Evolutionary conservation across 2,113 vertebrate genomes (phyloP).

Genomic region (Misgurnus anguillicaudatus): DNA sequence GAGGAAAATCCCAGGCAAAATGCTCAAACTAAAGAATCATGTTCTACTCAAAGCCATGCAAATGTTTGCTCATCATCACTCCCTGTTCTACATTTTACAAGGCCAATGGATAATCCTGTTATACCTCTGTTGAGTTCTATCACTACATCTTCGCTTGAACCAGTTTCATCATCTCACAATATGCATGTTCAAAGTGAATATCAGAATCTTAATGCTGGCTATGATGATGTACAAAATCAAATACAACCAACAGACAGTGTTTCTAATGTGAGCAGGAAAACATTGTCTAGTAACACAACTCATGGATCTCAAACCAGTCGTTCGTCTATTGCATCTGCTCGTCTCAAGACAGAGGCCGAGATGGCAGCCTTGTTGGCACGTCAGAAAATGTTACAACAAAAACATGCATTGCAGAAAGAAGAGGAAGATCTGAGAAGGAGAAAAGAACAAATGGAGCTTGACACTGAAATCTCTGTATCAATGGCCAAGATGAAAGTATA

Average conservation of each 20-base stretch:
- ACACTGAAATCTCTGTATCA: too few species aligned
- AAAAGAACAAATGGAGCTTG: not conserved
- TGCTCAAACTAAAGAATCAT: too few species aligned
- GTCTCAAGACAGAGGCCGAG: not conserved
- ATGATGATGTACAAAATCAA: not conserved
- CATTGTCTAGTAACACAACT: not conserved
- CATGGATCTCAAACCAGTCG: not conserved
- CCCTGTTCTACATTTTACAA: too few species aligned
- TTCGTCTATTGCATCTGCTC: not conserved
- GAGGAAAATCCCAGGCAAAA: too few species aligned
- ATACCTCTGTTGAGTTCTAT: fast-evolving
- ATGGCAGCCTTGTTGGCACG: not conserved
- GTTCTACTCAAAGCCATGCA: too few species aligned
- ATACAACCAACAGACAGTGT: not conserved
- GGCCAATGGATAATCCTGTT: too few species aligned
- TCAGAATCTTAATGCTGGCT: not conserved
- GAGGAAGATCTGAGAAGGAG: not conserved
- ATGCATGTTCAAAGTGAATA: not conserved
- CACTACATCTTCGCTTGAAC: too few species aligned
- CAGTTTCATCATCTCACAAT: not conserved
- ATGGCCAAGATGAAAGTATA: too few species aligned
- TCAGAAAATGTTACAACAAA: not conserved
- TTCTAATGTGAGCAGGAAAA: not conserved
- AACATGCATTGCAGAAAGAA: not conserved
- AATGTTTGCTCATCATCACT: too few species aligned